These are phyloP conservation scores for Momotus momota DNA, from an alignment of 2,797 vertebrate genomes.

Conservation along the genomic window DNA sequence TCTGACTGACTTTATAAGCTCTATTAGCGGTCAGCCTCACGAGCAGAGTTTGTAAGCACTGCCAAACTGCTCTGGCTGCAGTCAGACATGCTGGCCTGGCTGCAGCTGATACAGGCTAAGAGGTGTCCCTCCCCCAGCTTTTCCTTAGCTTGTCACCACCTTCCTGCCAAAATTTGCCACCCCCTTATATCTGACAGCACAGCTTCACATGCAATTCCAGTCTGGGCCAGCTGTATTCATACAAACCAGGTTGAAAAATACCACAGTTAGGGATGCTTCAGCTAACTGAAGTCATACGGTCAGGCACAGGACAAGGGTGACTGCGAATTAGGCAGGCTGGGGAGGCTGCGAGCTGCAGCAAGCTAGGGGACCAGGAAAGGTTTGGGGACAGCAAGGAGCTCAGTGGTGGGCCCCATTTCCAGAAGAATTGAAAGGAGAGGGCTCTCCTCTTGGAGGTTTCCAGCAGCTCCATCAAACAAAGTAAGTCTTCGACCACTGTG, in stretches of 20 bases:
- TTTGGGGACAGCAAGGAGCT: not conserved
- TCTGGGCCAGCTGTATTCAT: not conserved
- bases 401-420: not conserved
- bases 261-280: not conserved
- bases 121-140: not conserved
- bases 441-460: not conserved
- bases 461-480: not conserved
- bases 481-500: fast-evolving
- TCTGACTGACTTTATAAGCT: conserved; percentile 52
- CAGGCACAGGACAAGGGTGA: not conserved
- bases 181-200: not conserved
- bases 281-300: not conserved
- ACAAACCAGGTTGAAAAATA: not conserved
- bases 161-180: conserved; percentile 7
- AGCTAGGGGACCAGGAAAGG: not conserved
- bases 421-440: not conserved
- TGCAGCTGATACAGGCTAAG: conserved; percentile 10
- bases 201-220: not conserved
- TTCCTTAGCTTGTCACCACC: not conserved
- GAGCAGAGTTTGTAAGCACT: not conserved
- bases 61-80: conserved; percentile 44
- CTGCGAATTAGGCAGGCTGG: fast-evolving
- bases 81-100: not conserved
- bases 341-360: not conserved
- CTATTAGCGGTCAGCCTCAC: conserved; percentile 48